Evolutionary conservation across 53 echinoderm and acorn worm species (phyloP).

Genomic region (Holothuria scabra): DNA sequence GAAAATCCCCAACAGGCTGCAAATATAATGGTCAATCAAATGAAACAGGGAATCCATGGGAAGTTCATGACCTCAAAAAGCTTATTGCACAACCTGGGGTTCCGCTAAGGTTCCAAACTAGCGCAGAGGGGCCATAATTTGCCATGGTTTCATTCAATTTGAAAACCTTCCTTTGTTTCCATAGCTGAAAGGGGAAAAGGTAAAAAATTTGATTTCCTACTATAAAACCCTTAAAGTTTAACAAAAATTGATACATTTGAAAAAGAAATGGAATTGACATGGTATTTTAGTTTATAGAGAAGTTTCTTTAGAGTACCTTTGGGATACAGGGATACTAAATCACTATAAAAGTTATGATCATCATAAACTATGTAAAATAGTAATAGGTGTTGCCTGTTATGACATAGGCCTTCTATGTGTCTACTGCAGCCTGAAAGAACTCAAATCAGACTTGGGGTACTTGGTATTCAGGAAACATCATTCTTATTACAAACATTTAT

Average conservation of each 20-base stretch:
- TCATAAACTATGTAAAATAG: too few species aligned
- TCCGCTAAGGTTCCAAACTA: slow-evolving; percentile 5
- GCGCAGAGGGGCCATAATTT: slow-evolving; percentile 30
- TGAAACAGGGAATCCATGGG: background rate
- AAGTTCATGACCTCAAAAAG: slow-evolving; percentile 8
- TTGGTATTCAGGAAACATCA: too few species aligned
- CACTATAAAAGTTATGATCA: too few species aligned
- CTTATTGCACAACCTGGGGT: slow-evolving; percentile 34
- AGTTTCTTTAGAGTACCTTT: too few species aligned
- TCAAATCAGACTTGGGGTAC: too few species aligned
- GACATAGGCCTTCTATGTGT: too few species aligned
- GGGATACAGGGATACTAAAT: too few species aligned
- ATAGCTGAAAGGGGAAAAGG: too few species aligned
- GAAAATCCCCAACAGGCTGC: slow-evolving; percentile 23
- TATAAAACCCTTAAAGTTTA: background rate
- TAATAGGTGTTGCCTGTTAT: too few species aligned
- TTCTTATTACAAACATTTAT: too few species aligned
- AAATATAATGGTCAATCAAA: slow-evolving; percentile 20
- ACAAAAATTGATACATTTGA: slow-evolving; percentile 16
- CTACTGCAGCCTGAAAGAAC: too few species aligned
- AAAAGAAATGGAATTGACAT: slow-evolving; percentile 23
- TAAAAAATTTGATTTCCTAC: too few species aligned
- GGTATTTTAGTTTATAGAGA: background rate
- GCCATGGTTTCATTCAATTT: slow-evolving; percentile 19
- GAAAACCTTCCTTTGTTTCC: slow-evolving; percentile 6